Conservation (phyloP, 2,797 vertebrate genomes). For the Tokudaia tokunoshimensis region DNA sequence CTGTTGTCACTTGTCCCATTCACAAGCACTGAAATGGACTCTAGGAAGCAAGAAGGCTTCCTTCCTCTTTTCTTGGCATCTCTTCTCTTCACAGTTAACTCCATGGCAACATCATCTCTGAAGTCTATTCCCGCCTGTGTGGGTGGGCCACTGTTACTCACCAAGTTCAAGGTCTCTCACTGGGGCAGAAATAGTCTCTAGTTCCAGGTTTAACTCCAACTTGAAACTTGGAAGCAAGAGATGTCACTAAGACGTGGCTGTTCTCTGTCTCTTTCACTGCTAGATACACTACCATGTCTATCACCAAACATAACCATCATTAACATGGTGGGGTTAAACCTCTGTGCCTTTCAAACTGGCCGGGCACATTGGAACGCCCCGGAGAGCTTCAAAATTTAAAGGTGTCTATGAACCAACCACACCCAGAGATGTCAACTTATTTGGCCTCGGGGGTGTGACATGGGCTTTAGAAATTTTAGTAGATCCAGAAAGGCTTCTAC, state of each 20-base stretch:
- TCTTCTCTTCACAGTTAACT: background rate
- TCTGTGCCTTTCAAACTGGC: background rate
- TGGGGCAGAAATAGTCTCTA: background rate
- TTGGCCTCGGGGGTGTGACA: conserved; percentile 29
- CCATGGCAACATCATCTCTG: fast-evolving
- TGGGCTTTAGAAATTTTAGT: background rate
- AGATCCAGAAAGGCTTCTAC: conserved; percentile 3
- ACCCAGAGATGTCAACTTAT: background rate
- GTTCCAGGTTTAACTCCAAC: conserved; percentile 8
- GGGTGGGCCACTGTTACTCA: background rate
- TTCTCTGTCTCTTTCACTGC: background rate
- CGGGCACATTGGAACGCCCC: fast-evolving
- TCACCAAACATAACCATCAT: background rate
- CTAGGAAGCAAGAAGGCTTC: background rate
- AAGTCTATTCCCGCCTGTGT: background rate
- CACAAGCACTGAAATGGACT: background rate
- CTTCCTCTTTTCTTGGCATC: background rate
- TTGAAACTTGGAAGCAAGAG: background rate
- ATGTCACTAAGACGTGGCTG: fast-evolving
- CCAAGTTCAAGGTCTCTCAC: background rate
- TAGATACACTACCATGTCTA: background rate
- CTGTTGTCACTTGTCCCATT: background rate
- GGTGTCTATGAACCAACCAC: background rate
- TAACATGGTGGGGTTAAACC: background rate
- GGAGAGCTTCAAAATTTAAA: background rate